Evolutionary conservation across 2,888 invertebrate genomes (phyloP).

Genomic region (Lacanobia wlatinum): DNA sequence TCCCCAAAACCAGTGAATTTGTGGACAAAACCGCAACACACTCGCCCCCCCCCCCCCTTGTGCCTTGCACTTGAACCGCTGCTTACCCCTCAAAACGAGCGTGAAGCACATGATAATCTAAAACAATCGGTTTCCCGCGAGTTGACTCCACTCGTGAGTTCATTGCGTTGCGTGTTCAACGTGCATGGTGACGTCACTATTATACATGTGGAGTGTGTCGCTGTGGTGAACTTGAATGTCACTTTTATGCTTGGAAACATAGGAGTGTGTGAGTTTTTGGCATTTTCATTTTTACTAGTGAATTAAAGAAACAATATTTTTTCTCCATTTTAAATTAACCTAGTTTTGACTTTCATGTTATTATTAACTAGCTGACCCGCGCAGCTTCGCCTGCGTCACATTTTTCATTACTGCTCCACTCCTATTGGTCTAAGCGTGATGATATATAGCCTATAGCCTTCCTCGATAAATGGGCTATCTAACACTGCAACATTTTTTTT

Average conservation of each 20-base stretch:
- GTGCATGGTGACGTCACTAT: slow-evolving; percentile 23
- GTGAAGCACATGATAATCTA: slow-evolving; percentile 54
- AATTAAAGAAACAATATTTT: no score
- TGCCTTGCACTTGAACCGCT: slow-evolving; percentile 19
- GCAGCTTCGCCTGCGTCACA: no score
- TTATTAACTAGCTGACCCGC: no score
- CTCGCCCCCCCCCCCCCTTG: slow-evolving; percentile 23
- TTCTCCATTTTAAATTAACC: no score
- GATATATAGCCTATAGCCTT: no score
- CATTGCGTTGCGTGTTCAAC: slow-evolving; percentile 45
- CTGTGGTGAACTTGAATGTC: not conserved
- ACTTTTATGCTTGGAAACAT: slow-evolving; percentile 1
- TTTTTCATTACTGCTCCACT: no score
- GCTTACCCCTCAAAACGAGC: slow-evolving; percentile 43
- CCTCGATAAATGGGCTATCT: no score
- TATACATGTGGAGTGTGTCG: not conserved
- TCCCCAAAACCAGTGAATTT: not conserved
- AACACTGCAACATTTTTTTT: no score
- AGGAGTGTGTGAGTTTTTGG: not conserved
- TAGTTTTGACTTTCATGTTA: no score
- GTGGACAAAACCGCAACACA: slow-evolving; percentile 30
- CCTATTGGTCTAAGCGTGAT: no score
- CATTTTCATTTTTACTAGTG: not conserved
- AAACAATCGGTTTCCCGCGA: slow-evolving; percentile 53
- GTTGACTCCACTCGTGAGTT: slow-evolving; percentile 62